Percentiles rank a stretch among this genome's conserved stretches.
phyloP scores from a whole-genome alignment of 2,797 vertebrate species.

The Heterohyrax brucei region DNA sequence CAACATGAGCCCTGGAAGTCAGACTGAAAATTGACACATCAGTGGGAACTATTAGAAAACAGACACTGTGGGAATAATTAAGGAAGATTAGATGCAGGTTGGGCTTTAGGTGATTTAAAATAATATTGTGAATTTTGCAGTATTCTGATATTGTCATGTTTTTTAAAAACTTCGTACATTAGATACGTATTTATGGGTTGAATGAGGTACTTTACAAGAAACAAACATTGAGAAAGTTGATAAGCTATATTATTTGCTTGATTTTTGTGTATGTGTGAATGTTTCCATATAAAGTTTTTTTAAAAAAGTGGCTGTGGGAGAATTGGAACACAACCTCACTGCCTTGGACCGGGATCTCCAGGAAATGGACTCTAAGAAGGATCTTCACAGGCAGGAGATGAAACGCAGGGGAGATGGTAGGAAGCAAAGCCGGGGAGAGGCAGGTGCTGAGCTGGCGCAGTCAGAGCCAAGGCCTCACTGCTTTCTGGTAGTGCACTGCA shows the following conservation, averaged over 20 bases:
- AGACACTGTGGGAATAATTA: neutral
- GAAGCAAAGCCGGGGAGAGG: neutral
- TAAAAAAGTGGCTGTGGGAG: conserved; percentile 8
- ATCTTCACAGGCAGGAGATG: neutral
- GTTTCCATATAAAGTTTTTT: conserved; percentile 25
- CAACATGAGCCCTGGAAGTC: neutral
- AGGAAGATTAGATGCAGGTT: neutral
- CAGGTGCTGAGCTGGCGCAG: neutral
- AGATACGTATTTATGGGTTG: conserved; percentile 36
- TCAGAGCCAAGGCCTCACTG: neutral
- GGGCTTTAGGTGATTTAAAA: neutral
- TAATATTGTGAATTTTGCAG: conserved; percentile 3
- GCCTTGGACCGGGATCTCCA: neutral
- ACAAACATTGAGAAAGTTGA: neutral
- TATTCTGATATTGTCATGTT: neutral
- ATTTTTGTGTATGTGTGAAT: neutral
- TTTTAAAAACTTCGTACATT: neutral
- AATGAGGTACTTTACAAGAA: conserved; percentile 60
- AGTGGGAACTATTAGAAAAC: neutral
- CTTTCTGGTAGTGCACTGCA: neutral
- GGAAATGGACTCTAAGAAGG: neutral
- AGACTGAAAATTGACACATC: conserved; percentile 23
- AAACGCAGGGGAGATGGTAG: neutral
- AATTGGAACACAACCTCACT: neutral
- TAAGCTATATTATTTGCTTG: conserved; percentile 34